Percentiles rank a stretch among this genome's conserved stretches.
These are phyloP conservation scores for Rhinopomastus cyanomelas DNA, from an alignment of 2,113 vertebrate genomes.

Conservation along the genomic window DNA sequence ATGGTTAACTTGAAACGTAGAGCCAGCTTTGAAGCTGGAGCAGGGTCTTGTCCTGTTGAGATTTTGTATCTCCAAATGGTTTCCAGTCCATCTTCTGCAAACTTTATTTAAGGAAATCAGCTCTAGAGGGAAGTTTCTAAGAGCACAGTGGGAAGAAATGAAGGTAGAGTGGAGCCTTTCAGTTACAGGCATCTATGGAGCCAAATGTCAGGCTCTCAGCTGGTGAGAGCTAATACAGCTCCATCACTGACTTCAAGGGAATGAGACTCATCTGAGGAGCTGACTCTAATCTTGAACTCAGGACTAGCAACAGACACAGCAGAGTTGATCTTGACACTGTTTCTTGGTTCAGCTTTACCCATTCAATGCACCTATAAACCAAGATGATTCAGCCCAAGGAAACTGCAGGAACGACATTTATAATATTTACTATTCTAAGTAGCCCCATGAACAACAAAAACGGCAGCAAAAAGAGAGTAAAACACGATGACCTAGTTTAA, in stretches of 20 bases:
- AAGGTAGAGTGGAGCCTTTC: neutral
- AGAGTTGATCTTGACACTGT: neutral
- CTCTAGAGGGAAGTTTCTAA: neutral
- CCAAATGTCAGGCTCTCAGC: neutral
- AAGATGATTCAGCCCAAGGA: neutral
- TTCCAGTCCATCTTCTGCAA: neutral
- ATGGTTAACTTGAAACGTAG: neutral
- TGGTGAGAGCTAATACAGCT: neutral
- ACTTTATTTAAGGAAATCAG: neutral
- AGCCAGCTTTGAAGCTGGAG: neutral
- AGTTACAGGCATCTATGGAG: neutral
- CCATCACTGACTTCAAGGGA: neutral
- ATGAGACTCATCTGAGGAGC: neutral
- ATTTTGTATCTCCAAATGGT: neutral
- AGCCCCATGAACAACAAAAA: neutral
- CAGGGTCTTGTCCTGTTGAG: neutral
- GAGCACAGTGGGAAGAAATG: neutral
- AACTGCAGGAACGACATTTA: neutral
- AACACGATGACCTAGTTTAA: slow-evolving; percentile 18
- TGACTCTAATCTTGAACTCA: neutral
- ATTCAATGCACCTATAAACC: neutral
- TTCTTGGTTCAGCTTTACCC: neutral
- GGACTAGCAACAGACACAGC: neutral
- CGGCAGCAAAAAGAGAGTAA: neutral
- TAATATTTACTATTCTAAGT: neutral